These are phyloP conservation scores for Semotilus atromaculatus DNA, from an alignment of 2,797 vertebrate genomes.

Conservation along the genomic window DNA sequence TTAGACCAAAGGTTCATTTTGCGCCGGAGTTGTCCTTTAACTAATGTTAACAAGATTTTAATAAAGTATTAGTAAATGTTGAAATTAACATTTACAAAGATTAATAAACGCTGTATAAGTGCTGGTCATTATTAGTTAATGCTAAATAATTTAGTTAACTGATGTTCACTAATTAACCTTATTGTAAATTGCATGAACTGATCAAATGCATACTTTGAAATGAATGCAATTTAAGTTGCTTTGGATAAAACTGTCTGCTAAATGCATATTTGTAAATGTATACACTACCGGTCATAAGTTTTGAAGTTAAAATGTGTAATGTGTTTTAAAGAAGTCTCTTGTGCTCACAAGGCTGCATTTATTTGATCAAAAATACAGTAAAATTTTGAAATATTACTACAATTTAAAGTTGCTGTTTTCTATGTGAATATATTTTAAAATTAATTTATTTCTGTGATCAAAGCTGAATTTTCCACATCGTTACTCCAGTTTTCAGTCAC, in stretches of 20 bases:
- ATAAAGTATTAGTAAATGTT: too few relatives aligned
- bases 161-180: too few relatives aligned
- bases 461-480: not conserved
- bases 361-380: not conserved
- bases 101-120: too few relatives aligned
- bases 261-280: not conserved
- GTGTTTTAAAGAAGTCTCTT: not conserved
- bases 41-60: too few relatives aligned
- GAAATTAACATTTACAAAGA: too few relatives aligned
- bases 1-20: too few relatives aligned
- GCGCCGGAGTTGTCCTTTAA: too few relatives aligned
- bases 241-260: not conserved
- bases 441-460: not conserved
- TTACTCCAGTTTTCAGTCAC: not conserved
- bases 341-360: not conserved
- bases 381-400: not conserved
- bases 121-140: too few relatives aligned
- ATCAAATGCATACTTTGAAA: not conserved
- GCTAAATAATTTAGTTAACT: too few relatives aligned
- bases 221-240: not conserved
- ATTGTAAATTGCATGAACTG: not conserved
- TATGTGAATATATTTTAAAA: not conserved
- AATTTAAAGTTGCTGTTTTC: not conserved
- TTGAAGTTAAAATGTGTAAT: not conserved
- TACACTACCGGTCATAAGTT: not conserved